Conservation (phyloP, 2,888 invertebrate species). For the Ferdinandea cuprea region DNA sequence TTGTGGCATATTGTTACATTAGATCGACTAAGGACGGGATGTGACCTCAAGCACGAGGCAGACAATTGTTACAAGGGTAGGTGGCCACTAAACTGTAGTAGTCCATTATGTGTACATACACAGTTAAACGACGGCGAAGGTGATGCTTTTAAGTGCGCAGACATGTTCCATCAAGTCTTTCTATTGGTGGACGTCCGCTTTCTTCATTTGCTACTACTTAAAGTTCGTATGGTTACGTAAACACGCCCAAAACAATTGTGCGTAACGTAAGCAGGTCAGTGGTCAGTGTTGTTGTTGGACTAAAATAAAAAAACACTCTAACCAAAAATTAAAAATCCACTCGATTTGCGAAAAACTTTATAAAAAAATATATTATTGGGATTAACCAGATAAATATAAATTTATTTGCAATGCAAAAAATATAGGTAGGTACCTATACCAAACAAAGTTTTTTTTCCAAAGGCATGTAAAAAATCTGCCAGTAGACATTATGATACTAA, state of each 20-base stretch:
- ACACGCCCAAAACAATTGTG: conserved; percentile 52
- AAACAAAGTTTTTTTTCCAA: too few species aligned
- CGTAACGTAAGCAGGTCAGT: conserved; percentile 13
- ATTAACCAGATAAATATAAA: too few species aligned
- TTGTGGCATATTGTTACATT: conserved; percentile 24
- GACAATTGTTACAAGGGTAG: conserved; percentile 30
- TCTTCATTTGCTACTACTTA: conserved; percentile 20
- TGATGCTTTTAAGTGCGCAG: conserved; percentile 49
- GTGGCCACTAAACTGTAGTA: conserved; percentile 33
- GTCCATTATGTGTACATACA: conserved; percentile 26
- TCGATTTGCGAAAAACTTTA: too few species aligned
- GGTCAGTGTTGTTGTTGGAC: too few species aligned
- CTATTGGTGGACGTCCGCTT: conserved; percentile 49
- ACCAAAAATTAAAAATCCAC: too few species aligned
- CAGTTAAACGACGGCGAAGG: conserved; percentile 20
- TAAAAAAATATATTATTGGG: too few species aligned
- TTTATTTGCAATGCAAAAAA: too few species aligned
- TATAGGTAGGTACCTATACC: too few species aligned
- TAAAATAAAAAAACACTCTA: too few species aligned
- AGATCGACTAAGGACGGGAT: conserved; percentile 23
- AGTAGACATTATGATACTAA: too few species aligned
- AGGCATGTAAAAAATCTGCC: too few species aligned
- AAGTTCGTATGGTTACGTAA: conserved; percentile 26
- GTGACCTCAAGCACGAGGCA: conserved; percentile 24
- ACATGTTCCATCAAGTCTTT: conserved; percentile 40